These are phyloP conservation scores for Crambe crambe DNA, from an alignment of 37 sponge, comb jelly and placozoan genomes.

Conservation along the genomic window DNA sequence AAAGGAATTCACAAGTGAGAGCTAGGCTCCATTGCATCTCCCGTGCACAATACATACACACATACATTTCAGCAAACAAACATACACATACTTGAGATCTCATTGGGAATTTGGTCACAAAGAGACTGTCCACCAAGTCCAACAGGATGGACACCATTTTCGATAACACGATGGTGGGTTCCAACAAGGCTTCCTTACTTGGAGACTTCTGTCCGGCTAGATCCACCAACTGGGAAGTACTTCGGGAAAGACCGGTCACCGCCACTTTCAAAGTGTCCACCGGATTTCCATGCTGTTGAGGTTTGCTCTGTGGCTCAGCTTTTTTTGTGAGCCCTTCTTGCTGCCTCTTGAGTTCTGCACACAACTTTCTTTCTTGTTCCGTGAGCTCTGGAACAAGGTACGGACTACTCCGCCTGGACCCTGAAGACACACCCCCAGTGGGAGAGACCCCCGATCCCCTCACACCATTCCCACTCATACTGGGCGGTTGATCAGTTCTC, in stretches of 20 bases:
- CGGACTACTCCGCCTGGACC: not conserved
- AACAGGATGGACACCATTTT: conserved; percentile 63
- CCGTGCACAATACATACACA: conserved; percentile 47
- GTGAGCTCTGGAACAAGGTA: not conserved
- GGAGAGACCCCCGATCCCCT: not conserved
- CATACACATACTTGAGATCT: conserved; percentile 76
- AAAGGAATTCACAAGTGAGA: too few relatives aligned
- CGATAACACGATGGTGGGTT: conserved; percentile 42
- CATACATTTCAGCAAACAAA: conserved; percentile 55
- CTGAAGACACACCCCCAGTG: not conserved
- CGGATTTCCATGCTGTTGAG: conserved; percentile 26
- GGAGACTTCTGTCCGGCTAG: conserved; percentile 41
- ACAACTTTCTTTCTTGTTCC: conserved; percentile 47
- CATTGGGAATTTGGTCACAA: conserved; percentile 87
- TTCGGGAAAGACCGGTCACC: conserved; percentile 23
- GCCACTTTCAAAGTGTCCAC: conserved; percentile 37
- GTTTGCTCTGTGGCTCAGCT: conserved; percentile 55
- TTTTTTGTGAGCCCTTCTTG: conserved; percentile 30
- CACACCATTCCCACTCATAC: conserved; percentile 1
- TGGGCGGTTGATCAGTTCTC: not conserved
- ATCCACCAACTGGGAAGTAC: conserved; percentile 30
- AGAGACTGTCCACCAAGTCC: conserved; percentile 86
- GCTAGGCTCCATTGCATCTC: too few relatives aligned
- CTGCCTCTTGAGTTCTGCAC: conserved; percentile 25
- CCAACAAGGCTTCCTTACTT: conserved; percentile 35